Conservation (phyloP, 2,113 vertebrate genomes). For the Eulacestoma nigropectus region DNA sequence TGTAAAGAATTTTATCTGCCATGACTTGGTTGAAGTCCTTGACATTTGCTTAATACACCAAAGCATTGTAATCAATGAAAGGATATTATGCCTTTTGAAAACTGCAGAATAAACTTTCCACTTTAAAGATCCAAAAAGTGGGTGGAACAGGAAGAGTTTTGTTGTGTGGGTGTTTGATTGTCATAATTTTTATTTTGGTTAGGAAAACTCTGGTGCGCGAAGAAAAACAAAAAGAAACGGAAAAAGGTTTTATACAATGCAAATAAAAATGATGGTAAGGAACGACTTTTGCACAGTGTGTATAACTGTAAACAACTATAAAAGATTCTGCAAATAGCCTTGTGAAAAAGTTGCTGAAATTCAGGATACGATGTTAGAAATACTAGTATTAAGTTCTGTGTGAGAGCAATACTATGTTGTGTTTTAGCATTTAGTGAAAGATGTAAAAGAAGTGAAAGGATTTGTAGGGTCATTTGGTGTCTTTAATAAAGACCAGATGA, state of each 20-base stretch:
- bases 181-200: conserved; percentile 36
- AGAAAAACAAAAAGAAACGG: conserved; percentile 91
- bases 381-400: not conserved
- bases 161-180: not conserved
- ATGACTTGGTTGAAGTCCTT: not conserved
- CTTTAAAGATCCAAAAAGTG: not conserved
- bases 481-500: not conserved
- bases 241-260: conserved; percentile 85
- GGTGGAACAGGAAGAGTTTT: not conserved
- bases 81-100: not conserved
- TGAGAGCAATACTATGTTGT: not conserved
- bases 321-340: not conserved
- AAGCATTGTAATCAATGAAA: not conserved
- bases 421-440: not conserved
- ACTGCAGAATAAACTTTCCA: not conserved
- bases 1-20: not conserved
- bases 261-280: conserved; percentile 85
- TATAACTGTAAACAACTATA: not conserved
- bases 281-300: not conserved
- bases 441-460: not conserved
- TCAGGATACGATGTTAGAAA: not conserved
- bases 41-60: not conserved
- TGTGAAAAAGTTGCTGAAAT: not conserved
- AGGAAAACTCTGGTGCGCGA: conserved; percentile 93
- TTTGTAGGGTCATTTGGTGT: not conserved